These are phyloP conservation scores for Hypercompe scribonia DNA, from an alignment of 2,888 invertebrate genomes.

Conservation along the genomic window DNA sequence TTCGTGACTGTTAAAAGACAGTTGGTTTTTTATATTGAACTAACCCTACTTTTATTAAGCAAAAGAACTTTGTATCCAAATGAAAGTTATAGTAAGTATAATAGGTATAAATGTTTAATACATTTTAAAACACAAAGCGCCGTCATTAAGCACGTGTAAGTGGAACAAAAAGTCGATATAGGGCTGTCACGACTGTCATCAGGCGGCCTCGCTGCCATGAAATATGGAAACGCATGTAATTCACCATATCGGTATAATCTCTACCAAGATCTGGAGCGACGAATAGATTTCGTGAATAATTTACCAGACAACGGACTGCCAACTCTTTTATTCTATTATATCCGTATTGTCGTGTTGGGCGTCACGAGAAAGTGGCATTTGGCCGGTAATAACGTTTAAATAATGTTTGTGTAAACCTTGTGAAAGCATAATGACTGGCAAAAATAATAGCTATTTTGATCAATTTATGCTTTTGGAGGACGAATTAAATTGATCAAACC, in stretches of 20 bases:
- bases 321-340: slow-evolving; percentile 75
- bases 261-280: slow-evolving; percentile 76
- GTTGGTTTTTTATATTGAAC: neutral
- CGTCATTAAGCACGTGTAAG: slow-evolving; percentile 61
- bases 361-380: slow-evolving; percentile 70
- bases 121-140: slow-evolving; percentile 28
- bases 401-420: slow-evolving; percentile 51
- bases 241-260: slow-evolving; percentile 80
- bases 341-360: slow-evolving; percentile 54
- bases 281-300: slow-evolving; percentile 84
- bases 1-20: neutral
- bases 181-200: slow-evolving; percentile 81
- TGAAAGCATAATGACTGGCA: slow-evolving; percentile 56
- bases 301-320: slow-evolving; percentile 81
- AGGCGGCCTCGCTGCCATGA: slow-evolving; percentile 68
- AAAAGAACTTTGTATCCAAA: neutral
- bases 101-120: neutral
- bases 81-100: no score
- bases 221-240: slow-evolving; percentile 78
- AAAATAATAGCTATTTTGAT: slow-evolving; percentile 42
- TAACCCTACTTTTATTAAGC: neutral
- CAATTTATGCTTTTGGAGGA: slow-evolving; percentile 29
- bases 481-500: slow-evolving; percentile 22
- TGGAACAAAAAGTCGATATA: slow-evolving; percentile 62
- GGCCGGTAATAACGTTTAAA: slow-evolving; percentile 57